Evolutionary conservation across 1,140 invertebrate species (phyloP).

Genomic region (Cardiocondyla obscurior): DNA sequence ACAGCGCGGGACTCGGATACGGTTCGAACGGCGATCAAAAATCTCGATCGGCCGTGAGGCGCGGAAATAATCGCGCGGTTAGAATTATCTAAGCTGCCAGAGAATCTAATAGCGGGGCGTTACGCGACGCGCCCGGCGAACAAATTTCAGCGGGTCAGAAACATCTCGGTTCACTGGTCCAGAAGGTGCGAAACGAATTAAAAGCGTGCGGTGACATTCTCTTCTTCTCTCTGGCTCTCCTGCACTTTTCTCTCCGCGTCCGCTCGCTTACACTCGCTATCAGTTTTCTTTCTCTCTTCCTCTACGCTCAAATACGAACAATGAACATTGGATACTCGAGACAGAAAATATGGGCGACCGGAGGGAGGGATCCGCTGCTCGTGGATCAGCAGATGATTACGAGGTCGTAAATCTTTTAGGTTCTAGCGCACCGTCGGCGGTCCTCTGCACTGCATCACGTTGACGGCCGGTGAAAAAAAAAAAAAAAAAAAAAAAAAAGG

Average conservation of each 20-base stretch:
- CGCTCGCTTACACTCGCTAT: conserved; percentile 13
- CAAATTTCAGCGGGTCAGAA: conserved; percentile 64
- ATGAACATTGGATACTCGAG: conserved; percentile 72
- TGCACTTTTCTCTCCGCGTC: background rate
- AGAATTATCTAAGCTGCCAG: conserved; percentile 13
- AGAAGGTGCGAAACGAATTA: conserved; percentile 76
- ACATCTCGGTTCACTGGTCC: conserved; percentile 66
- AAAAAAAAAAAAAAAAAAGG: too few relatives aligned
- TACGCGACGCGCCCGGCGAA: conserved; percentile 26
- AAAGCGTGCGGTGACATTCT: conserved; percentile 62
- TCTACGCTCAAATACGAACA: conserved; percentile 55
- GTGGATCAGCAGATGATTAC: conserved; percentile 76
- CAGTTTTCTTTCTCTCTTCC: conserved; percentile 2
- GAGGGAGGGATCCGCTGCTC: conserved; percentile 48
- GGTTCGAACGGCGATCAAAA: background rate
- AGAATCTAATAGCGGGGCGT: conserved; percentile 41
- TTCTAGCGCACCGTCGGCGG: conserved; percentile 59
- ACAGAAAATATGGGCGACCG: conserved; percentile 71
- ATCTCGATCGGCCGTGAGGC: background rate
- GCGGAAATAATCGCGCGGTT: conserved; percentile 14
- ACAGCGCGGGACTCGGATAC: background rate
- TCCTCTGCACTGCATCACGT: conserved; percentile 66
- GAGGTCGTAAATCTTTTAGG: conserved; percentile 72
- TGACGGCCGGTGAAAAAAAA: conserved; percentile 58
- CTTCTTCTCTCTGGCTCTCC: conserved; percentile 23